A percentile compares a stretch with the other conserved stretches of the same genome.
phyloP scores from a whole-genome alignment of 2,113 vertebrate species.

The Hydrochoerus hydrochaeris region DNA sequence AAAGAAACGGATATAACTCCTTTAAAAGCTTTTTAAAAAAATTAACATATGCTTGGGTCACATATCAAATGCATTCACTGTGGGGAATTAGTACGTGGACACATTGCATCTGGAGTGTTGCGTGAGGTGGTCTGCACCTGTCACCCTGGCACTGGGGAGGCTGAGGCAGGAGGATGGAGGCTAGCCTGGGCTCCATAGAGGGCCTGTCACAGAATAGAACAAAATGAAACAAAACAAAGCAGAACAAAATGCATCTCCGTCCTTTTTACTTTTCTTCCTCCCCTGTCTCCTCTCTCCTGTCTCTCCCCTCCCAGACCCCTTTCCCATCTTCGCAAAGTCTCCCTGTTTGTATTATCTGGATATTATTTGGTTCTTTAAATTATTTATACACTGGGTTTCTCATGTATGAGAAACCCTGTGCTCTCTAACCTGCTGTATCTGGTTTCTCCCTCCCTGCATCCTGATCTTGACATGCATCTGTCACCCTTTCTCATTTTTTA shows the following conservation, averaged over 20 bases:
- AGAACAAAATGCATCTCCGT: background rate
- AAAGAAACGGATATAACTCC: background rate
- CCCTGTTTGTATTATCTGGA: too few species aligned
- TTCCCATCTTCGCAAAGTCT: background rate
- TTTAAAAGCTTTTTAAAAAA: background rate
- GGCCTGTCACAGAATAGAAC: background rate
- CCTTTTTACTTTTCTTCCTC: too few species aligned
- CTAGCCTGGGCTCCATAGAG: background rate
- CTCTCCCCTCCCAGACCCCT: too few species aligned
- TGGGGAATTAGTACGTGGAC: background rate
- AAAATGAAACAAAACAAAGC: background rate
- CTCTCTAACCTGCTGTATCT: background rate
- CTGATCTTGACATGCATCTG: too few species aligned
- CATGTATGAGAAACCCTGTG: too few species aligned
- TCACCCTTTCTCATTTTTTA: too few species aligned
- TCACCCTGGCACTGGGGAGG: background rate
- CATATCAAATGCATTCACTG: background rate
- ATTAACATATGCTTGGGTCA: background rate
- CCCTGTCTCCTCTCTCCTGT: background rate
- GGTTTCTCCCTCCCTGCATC: background rate
- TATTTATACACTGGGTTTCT: too few species aligned
- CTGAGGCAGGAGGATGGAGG: background rate
- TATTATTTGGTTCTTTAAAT: too few species aligned
- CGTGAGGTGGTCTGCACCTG: background rate
- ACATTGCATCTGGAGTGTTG: background rate